Conservation (phyloP, 2,113 vertebrate species). For the Heteronetta atricapilla region DNA sequence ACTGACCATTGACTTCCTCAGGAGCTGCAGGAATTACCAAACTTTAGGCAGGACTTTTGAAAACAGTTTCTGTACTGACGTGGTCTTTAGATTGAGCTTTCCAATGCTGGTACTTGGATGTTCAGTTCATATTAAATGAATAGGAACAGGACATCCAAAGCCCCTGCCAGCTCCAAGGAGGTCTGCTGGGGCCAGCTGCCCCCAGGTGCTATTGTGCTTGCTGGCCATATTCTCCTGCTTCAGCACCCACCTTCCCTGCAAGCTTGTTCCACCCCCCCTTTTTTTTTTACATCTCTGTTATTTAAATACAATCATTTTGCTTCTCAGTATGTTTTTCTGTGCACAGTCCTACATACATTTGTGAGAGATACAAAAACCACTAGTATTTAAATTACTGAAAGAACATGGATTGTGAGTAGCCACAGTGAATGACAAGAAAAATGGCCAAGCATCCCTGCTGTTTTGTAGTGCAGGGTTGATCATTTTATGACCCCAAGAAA, state of each 20-base stretch:
- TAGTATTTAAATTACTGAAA: background rate
- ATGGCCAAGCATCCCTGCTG: no score
- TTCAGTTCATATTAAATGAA: background rate
- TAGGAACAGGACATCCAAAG: background rate
- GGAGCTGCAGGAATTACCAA: background rate
- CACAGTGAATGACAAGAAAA: background rate
- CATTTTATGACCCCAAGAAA: background rate
- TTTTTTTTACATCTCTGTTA: background rate
- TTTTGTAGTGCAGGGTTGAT: background rate
- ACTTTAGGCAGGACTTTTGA: background rate
- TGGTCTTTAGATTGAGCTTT: background rate
- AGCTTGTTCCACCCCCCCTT: background rate
- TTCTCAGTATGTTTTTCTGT: background rate
- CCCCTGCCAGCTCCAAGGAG: background rate
- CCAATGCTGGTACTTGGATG: background rate
- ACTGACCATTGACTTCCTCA: background rate
- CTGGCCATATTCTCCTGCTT: background rate
- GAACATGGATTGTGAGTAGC: background rate
- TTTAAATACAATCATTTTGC: background rate
- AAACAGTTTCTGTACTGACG: accelerated
- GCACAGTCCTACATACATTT: background rate
- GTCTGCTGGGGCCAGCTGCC: background rate
- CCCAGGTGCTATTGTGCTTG: background rate
- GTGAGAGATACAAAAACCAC: background rate
- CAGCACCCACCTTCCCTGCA: background rate